Conservation (phyloP, 2,888 invertebrate genomes). For the Tipula lateralis region DNA sequence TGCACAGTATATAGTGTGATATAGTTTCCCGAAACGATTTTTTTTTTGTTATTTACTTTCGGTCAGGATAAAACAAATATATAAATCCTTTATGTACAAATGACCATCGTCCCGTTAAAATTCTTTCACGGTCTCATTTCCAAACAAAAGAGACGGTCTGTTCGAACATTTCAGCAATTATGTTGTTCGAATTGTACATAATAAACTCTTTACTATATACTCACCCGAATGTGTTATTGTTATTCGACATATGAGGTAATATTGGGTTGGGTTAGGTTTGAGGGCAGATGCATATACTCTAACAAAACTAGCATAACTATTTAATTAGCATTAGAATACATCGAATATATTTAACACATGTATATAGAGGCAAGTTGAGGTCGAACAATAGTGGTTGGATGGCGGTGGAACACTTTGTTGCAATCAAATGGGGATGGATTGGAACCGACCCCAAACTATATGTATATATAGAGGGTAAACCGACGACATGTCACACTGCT, state of each 20-base stretch:
- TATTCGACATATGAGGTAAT: not conserved
- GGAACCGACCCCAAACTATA: not conserved
- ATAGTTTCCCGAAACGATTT: not conserved
- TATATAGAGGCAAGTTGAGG: not conserved
- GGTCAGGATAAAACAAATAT: constrained; percentile 11
- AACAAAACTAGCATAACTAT: not conserved
- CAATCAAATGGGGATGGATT: not conserved
- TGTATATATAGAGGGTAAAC: not conserved
- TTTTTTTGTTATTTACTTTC: not conserved
- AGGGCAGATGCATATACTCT: not conserved
- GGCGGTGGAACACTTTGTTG: not conserved
- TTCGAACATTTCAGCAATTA: not conserved
- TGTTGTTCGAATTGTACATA: not conserved
- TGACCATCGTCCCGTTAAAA: not conserved
- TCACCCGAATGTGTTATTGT: not conserved
- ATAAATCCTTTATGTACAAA: not conserved
- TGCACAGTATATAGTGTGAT: not conserved
- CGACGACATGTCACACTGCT: not conserved
- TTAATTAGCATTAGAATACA: not conserved
- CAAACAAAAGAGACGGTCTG: not conserved
- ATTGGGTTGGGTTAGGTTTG: not conserved
- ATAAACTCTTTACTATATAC: not conserved
- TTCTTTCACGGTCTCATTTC: not conserved
- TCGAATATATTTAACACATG: not conserved
- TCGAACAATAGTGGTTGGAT: not conserved